Conservation (phyloP, 1,140 invertebrate genomes). For the Colletes latitarsis region DNA sequence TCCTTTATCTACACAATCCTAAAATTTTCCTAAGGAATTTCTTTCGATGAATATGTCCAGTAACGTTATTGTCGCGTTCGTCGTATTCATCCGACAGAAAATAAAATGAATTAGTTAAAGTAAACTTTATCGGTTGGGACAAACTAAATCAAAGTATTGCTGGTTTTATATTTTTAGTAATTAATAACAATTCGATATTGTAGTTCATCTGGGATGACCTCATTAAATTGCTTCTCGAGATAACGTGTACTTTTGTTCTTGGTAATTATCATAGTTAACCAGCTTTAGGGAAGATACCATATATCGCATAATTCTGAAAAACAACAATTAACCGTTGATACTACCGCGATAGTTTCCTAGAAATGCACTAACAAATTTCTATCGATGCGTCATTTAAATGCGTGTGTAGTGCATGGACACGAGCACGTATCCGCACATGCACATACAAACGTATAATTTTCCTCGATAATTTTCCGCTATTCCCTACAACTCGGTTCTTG, state of each 20-base stretch:
- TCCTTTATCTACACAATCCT: not conserved
- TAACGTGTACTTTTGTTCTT: not conserved
- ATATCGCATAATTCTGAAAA: not conserved
- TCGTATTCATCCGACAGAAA: not conserved
- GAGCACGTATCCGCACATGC: too few species aligned
- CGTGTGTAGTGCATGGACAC: too few species aligned
- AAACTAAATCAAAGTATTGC: not conserved
- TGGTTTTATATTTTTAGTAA: not conserved
- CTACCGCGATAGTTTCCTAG: not conserved
- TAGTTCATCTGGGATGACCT: not conserved
- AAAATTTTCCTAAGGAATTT: not conserved
- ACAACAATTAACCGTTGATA: not conserved
- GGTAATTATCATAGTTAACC: not conserved
- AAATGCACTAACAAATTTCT: not conserved
- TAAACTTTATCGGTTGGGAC: not conserved
- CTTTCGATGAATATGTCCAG: too few species aligned
- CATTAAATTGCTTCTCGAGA: slow-evolving; percentile 2
- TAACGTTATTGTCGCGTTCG: not conserved
- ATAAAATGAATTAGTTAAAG: not conserved
- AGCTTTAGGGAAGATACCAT: not conserved
- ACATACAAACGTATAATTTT: not conserved
- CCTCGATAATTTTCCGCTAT: not conserved
- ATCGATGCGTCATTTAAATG: not conserved
- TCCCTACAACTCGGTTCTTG: not conserved
- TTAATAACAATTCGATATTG: not conserved